Evolutionary conservation across 2,113 vertebrate genomes (phyloP), one percentile per base, ranked within the genome.

Genomic region (Cyprinus carpio): DNA sequence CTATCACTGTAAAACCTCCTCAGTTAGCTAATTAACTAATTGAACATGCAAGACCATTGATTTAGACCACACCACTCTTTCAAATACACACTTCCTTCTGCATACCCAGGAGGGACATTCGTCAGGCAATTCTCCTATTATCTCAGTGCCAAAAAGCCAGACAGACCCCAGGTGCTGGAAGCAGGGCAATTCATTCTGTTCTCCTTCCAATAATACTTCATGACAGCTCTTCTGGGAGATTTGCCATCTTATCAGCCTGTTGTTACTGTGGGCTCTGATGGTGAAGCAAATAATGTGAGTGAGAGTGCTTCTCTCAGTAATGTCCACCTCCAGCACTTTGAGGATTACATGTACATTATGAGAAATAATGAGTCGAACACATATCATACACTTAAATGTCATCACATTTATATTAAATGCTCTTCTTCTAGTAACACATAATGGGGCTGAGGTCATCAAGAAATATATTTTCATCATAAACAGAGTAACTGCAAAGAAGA

Each of bases 81-180:
- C 29, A 62, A 29, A 29, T 82, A 11, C 11, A 12, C 69, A 82
- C 49, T 72, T 58, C 46, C 40, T 74, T 11, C n/a, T 72, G 1
- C 29, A 83, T 12, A 46, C 15, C 84, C 67, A 56, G 74, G 4
- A 74, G 81, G 75, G 84, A 75, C 74, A 82, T 84, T 77, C 79
- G 75, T 85, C 79, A 58, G 46, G 13, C 81, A 72, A 11, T 78
- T 9, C 34, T 80, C 58, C 29, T 27, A 79, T 88, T 51, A 75
- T 75, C 37, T 75, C 4, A 46, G 54, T 49, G n/a, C 40, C 75
- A 83, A 65, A 75, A 72, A 78, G 62, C 15, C 84, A 88, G 84
- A 85, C 64, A 75, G 84, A 75, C 10, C 80, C 84, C 87, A 88
- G 87, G 80, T 88, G 80, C 81, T 58, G 80, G 43, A 34, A 82